A percentile compares a stretch with the other conserved stretches of the same genome.
Conservation (phyloP, 2,797 vertebrate species). For the Takifugu ocellatus region DNA sequence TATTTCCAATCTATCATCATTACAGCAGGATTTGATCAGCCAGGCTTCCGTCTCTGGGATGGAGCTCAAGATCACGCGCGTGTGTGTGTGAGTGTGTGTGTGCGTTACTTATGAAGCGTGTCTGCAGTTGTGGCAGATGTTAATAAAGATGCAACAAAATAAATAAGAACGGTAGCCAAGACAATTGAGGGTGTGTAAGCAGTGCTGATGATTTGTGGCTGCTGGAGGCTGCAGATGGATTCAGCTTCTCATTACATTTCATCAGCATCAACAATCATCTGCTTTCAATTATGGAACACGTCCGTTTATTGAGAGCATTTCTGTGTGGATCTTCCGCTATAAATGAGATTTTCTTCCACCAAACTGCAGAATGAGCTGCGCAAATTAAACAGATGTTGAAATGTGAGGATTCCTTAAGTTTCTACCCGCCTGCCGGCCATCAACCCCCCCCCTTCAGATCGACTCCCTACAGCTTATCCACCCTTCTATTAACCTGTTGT, state of each 20-base stretch:
- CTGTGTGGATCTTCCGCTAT: not conserved
- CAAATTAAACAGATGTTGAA: constrained; percentile 39
- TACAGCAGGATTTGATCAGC: too few relatives aligned
- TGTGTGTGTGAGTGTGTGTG: constrained; percentile 9
- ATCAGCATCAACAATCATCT: not conserved
- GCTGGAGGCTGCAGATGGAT: constrained; percentile 39
- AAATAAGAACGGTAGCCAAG: constrained; percentile 32
- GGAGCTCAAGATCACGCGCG: not conserved
- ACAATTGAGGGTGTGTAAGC: constrained; percentile 31
- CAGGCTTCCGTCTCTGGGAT: too few relatives aligned
- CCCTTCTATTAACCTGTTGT: constrained; percentile 13
- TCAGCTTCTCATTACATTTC: constrained; percentile 22
- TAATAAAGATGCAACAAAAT: constrained; percentile 41
- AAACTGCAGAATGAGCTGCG: constrained; percentile 30
- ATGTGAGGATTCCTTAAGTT: constrained; percentile 42
- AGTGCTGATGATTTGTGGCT: constrained; percentile 25
- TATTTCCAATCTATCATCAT: too few relatives aligned
- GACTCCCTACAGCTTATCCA: constrained; percentile 16
- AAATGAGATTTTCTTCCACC: too few relatives aligned
- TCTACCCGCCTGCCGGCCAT: constrained; percentile 24
- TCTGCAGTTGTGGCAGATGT: constrained; percentile 11
- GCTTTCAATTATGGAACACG: not conserved
- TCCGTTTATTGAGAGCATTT: not conserved
- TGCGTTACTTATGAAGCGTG: constrained; percentile 9
- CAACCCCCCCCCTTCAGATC: constrained; percentile 21